These are phyloP conservation scores for Etia nguti DNA, from an alignment of 2,113 vertebrate species.

Conservation along the genomic window DNA sequence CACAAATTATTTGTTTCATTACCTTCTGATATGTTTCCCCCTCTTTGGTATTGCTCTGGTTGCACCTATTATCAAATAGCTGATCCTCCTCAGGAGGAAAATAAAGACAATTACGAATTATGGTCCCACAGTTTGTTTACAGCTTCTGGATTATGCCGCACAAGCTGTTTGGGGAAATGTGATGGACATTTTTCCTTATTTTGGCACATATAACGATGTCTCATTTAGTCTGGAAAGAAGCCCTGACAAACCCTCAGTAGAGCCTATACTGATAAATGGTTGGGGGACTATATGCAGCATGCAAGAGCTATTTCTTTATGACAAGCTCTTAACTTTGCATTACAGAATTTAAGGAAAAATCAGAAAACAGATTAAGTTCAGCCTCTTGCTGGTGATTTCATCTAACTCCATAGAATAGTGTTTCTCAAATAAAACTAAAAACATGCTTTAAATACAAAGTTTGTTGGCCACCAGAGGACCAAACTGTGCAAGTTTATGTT, in stretches of 20 bases:
- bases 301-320: background rate
- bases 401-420: background rate
- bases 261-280: background rate
- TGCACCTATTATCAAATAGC: background rate
- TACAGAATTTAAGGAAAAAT: background rate
- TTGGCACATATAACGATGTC: background rate
- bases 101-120: conserved; percentile 22
- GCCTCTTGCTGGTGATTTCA: background rate
- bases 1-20: conserved; percentile 19
- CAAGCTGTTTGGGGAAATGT: background rate
- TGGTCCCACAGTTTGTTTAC: background rate
- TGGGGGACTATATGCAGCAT: background rate
- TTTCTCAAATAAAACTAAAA: background rate
- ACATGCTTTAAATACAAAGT: background rate
- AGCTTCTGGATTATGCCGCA: background rate
- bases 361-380: background rate
- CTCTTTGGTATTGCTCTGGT: background rate
- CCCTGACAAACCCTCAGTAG: background rate
- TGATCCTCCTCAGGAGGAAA: background rate
- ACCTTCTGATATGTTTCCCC: background rate
- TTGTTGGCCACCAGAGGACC: background rate
- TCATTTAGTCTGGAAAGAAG: background rate
- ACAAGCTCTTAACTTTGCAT: background rate
- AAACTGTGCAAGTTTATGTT: background rate
- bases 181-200: background rate